phyloP scores from a whole-genome alignment of 2,797 vertebrate genomes.

The Paguma larvata region DNA sequence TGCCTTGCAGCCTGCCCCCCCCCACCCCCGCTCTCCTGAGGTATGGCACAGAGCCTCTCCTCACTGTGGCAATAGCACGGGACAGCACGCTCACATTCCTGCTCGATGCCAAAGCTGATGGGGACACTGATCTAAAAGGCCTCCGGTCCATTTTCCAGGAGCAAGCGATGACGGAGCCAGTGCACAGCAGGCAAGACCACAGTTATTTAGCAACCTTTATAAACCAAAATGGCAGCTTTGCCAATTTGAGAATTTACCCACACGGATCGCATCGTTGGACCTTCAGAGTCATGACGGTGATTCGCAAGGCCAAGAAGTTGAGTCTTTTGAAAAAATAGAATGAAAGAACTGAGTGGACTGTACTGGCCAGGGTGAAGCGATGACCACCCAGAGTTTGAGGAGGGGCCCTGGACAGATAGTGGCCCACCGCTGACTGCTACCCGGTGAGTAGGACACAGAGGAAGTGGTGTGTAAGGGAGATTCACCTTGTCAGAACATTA shows the following conservation, averaged over 20 bases:
- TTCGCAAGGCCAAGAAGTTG: constrained; percentile 84
- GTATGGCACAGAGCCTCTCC: constrained; percentile 93
- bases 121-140: constrained; percentile 93
- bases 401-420: constrained; percentile 87
- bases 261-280: constrained; percentile 94
- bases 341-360: constrained; percentile 91
- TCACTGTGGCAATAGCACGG: constrained; percentile 94
- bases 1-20: constrained; percentile 82
- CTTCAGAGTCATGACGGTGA: constrained; percentile 92
- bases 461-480: constrained; percentile 92
- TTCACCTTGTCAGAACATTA: constrained; percentile 96
- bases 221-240: constrained; percentile 94
- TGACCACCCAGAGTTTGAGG: constrained; percentile 93
- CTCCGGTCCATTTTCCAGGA: constrained; percentile 98
- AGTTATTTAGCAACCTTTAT: constrained; percentile 94
- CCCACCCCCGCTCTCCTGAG: constrained; percentile 89
- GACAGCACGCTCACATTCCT: constrained; percentile 95
- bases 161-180: constrained; percentile 97
- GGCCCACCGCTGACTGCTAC: constrained; percentile 94
- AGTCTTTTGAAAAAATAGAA: constrained; percentile 95
- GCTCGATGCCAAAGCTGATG: constrained; percentile 93
- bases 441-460: constrained; percentile 93
- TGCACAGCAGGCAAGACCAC: constrained; percentile 93
- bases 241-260: constrained; percentile 93
- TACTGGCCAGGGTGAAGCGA: constrained; percentile 66